Conservation (phyloP, 2,888 invertebrate genomes). For the Tipula helvola region DNA sequence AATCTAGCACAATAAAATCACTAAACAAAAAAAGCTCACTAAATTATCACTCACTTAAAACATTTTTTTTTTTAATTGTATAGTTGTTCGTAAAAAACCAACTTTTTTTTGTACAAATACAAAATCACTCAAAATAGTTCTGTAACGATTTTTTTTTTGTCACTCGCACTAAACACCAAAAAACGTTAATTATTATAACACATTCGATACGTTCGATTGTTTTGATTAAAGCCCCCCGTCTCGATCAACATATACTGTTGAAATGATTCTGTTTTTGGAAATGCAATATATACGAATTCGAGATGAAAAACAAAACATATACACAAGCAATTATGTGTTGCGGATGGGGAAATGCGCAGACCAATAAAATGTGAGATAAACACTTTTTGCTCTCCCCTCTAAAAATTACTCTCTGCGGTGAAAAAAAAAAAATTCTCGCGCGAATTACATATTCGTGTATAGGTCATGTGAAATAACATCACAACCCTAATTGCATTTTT, state of each 20-base stretch:
- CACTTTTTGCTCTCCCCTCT: too few relatives aligned
- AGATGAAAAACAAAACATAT: background rate
- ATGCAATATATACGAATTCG: background rate
- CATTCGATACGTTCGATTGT: background rate
- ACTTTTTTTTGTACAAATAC: background rate
- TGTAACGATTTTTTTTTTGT: background rate
- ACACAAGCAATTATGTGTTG: background rate
- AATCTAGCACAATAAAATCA: background rate
- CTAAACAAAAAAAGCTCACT: background rate
- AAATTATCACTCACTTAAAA: background rate
- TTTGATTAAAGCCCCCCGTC: background rate
- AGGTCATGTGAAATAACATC: background rate
- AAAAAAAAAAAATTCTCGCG: background rate
- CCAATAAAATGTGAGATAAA: too few relatives aligned
- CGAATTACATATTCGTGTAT: background rate
- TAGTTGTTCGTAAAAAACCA: background rate
- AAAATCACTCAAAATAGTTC: background rate
- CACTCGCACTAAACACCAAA: background rate
- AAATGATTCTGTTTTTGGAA: background rate
- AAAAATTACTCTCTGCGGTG: background rate
- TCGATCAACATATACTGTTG: background rate
- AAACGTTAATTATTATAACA: background rate
- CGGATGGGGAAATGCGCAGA: background rate
- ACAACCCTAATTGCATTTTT: background rate
- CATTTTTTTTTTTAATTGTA: background rate